A percentile compares a stretch with the other conserved stretches of the same genome.
These are phyloP conservation scores for Atrina japonica DNA, from an alignment of 2,888 invertebrate genomes.

Conservation along the genomic window DNA sequence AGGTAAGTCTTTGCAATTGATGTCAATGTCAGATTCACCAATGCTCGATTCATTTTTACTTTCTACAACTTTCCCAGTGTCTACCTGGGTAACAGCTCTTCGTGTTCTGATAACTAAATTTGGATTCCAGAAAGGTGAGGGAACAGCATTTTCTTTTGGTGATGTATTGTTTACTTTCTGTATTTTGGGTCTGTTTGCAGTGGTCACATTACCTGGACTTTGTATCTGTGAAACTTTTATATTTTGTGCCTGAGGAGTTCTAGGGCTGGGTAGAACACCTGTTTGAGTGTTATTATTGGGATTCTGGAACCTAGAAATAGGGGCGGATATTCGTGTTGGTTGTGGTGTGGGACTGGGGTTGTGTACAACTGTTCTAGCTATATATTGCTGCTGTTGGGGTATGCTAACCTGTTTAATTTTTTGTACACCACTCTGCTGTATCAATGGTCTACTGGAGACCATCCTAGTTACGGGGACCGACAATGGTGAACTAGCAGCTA, in stretches of 20 bases:
- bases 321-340: slow-evolving; percentile 31
- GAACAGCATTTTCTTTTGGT: slow-evolving; percentile 33
- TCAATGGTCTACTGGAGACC: slow-evolving; percentile 18
- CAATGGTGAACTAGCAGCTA: slow-evolving; percentile 30
- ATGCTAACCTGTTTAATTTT: slow-evolving; percentile 19
- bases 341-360: slow-evolving; percentile 17
- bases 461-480: slow-evolving; percentile 34
- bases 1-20: background rate
- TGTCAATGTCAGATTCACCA: background rate
- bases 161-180: slow-evolving; percentile 12
- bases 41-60: too few relatives aligned
- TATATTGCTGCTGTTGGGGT: slow-evolving; percentile 13
- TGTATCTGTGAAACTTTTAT: slow-evolving; percentile 5
- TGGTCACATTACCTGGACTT: background rate
- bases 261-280: slow-evolving; percentile 42
- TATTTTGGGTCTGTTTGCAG: background rate
- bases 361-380: slow-evolving; percentile 22
- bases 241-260: slow-evolving; percentile 47
- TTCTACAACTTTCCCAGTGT: slow-evolving; percentile 8
- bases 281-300: slow-evolving; percentile 34
- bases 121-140: slow-evolving; percentile 80
- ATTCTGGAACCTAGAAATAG: slow-evolving; percentile 37
- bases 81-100: slow-evolving; percentile 57
- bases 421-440: slow-evolving; percentile 12
- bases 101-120: slow-evolving; percentile 80